phyloP scores from a whole-genome alignment of 2,797 vertebrate genomes.

The Melanogrammus aeglefinus region DNA sequence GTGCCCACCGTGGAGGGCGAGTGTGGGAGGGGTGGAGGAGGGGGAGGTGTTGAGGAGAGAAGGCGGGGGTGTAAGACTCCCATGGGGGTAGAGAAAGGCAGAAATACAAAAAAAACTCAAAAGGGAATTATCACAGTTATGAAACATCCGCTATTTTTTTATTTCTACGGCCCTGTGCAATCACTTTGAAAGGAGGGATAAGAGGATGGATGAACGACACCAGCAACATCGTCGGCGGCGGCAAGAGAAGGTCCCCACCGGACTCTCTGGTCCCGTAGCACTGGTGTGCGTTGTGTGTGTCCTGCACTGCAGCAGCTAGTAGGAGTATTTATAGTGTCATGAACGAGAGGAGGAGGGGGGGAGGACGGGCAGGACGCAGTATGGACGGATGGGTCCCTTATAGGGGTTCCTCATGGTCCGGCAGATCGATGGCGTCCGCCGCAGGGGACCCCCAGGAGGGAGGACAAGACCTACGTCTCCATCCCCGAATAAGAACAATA shows the following conservation, averaged over 20 bases:
- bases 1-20: conserved; percentile 13
- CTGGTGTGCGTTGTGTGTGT: conserved; percentile 16
- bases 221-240: background rate
- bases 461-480: conserved; percentile 60
- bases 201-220: background rate
- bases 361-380: conserved; percentile 21
- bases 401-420: conserved; percentile 63
- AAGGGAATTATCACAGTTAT: conserved; percentile 33
- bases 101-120: conserved; percentile 37
- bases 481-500: conserved; percentile 38
- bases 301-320: conserved; percentile 15
- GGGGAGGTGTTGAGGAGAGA: background rate
- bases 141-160: conserved; percentile 12
- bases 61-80: conserved; percentile 29
- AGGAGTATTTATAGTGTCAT: conserved; percentile 21
- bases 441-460: conserved; percentile 51
- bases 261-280: background rate
- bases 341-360: background rate
- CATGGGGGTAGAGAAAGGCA: conserved; percentile 45
- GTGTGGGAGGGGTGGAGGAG: conserved; percentile 9
- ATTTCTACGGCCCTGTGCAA: conserved; percentile 13
- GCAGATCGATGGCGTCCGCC: conserved; percentile 66
- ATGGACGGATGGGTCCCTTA: conserved; percentile 47
- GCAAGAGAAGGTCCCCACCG: no score
- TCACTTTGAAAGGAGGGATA: conserved; percentile 15